Conservation (phyloP, 2,113 vertebrate species). For the Lagenorhynchus albirostris region DNA sequence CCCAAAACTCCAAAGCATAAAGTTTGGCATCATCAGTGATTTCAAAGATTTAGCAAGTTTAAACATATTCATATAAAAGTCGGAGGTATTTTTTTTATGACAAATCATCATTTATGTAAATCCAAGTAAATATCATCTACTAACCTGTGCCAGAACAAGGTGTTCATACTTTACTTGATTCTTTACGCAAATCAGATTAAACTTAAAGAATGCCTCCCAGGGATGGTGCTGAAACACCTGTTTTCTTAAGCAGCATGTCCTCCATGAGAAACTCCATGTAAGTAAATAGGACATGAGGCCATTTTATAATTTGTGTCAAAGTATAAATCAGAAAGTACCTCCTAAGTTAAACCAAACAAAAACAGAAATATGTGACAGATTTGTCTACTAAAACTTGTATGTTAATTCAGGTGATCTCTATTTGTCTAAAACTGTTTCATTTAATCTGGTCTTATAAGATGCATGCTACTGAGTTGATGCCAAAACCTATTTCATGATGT, state of each 20-base stretch:
- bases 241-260: conserved; percentile 79
- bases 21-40: conserved; percentile 9
- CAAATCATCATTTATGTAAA: conserved; percentile 75
- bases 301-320: conserved; percentile 71
- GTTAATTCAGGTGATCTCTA: conserved; percentile 60
- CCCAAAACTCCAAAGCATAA: conserved; percentile 3
- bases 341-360: conserved; percentile 61
- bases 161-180: conserved; percentile 63
- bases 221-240: conserved; percentile 76
- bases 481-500: background rate
- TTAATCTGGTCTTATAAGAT: conserved; percentile 44
- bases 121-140: conserved; percentile 66
- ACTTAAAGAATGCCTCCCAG: conserved; percentile 72
- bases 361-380: conserved; percentile 30
- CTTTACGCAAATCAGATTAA: conserved; percentile 79
- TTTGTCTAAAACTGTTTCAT: conserved; percentile 51
- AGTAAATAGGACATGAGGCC: conserved; percentile 61
- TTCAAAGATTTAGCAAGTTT: conserved; percentile 72
- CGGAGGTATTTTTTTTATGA: conserved; percentile 69
- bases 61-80: conserved; percentile 62
- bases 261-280: conserved; percentile 81
- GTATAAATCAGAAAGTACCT: conserved; percentile 66
- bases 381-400: conserved; percentile 53
- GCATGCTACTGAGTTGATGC: background rate
- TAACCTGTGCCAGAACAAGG: conserved; percentile 79